phyloP scores from a whole-genome alignment of 2,888 invertebrate genomes.

The Harmothoe impar region DNA sequence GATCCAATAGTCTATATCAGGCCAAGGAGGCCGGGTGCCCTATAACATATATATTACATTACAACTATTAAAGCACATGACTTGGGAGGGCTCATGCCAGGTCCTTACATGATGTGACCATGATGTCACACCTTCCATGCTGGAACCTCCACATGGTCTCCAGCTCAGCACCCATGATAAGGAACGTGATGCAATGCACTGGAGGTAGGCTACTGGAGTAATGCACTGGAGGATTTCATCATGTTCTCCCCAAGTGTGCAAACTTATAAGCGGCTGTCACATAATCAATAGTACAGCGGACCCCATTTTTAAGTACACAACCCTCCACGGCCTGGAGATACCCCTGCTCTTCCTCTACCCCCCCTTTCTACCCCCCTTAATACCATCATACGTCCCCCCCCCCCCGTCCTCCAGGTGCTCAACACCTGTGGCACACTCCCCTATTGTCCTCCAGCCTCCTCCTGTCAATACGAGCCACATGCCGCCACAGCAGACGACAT shows the following conservation, averaged over 20 bases:
- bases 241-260: neutral
- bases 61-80: too few relatives aligned
- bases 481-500: neutral
- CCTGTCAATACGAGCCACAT: neutral
- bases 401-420: neutral
- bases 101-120: too few relatives aligned
- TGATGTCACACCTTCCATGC: neutral
- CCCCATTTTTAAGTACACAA: neutral
- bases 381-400: neutral
- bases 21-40: too few relatives aligned
- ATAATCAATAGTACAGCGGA: neutral
- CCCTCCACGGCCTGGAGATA: neutral
- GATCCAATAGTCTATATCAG: too few relatives aligned
- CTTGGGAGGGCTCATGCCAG: too few relatives aligned
- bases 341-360: neutral
- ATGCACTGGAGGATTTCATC: neutral
- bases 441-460: neutral
- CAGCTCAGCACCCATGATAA: neutral
- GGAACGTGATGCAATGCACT: neutral
- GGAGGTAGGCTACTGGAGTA: neutral
- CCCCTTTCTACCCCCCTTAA: neutral
- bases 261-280: neutral
- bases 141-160: neutral
- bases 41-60: too few relatives aligned
- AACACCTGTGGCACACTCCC: neutral